Conservation (phyloP, 2,888 invertebrate genomes). For the Diachrysia chrysitis region DNA sequence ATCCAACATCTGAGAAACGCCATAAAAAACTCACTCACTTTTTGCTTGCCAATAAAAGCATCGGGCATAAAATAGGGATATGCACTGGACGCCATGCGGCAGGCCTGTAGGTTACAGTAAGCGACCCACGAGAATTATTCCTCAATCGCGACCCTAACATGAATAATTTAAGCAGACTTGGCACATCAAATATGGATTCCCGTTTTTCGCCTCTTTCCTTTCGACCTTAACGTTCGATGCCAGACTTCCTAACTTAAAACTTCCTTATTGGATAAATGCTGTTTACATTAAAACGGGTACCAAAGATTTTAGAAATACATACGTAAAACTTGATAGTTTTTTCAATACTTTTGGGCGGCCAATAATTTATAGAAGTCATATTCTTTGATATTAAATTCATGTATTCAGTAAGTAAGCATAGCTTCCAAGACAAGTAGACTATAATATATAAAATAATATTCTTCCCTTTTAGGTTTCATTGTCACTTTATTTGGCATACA, state of each 20-base stretch:
- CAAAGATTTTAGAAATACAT: constrained; percentile 1
- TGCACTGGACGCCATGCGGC: constrained; percentile 18
- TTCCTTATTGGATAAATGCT: constrained; percentile 33
- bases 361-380: too few relatives aligned
- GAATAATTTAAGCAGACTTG: constrained; percentile 68
- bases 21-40: constrained; percentile 7
- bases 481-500: too few relatives aligned
- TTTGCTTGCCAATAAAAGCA: constrained; percentile 7
- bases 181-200: constrained; percentile 72
- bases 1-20: constrained; percentile 5
- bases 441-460: too few relatives aligned
- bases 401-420: too few relatives aligned
- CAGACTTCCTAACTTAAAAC: constrained; percentile 37
- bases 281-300: constrained; percentile 24
- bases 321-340: too few relatives aligned
- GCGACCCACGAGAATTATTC: constrained; percentile 65
- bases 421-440: too few relatives aligned
- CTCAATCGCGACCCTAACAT: constrained; percentile 67
- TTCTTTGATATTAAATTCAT: too few relatives aligned
- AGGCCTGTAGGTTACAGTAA: constrained; percentile 15
- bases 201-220: constrained; percentile 61
- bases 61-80: constrained; percentile 20
- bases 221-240: constrained; percentile 33
- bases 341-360: too few relatives aligned
- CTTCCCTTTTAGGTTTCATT: too few relatives aligned